Evolutionary conservation across 2,113 vertebrate species (phyloP).

Genomic region (Sylvia atricapilla): DNA sequence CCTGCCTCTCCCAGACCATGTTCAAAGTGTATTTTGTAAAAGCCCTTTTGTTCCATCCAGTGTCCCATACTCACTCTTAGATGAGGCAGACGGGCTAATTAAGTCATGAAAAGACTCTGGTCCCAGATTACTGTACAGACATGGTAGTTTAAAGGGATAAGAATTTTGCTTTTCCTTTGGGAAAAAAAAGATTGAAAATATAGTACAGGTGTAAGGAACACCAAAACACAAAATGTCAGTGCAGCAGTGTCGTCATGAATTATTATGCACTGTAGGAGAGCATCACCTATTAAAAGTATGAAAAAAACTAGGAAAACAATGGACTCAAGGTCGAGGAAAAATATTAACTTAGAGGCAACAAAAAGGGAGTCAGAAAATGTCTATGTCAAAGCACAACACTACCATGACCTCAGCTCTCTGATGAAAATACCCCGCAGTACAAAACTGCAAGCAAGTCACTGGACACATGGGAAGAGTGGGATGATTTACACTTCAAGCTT

Average conservation of each 20-base stretch:
- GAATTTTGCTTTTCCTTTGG: neutral
- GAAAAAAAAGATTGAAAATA: neutral
- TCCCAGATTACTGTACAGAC: neutral
- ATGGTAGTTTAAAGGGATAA: neutral
- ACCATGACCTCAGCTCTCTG: neutral
- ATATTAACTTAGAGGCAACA: neutral
- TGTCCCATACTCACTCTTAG: neutral
- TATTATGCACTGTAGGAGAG: neutral
- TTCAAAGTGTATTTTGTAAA: neutral
- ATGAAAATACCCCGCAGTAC: neutral
- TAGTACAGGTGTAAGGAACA: neutral
- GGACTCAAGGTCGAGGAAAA: neutral
- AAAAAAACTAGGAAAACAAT: neutral
- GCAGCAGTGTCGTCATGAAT: neutral
- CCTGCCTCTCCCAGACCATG: neutral
- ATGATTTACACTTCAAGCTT: neutral
- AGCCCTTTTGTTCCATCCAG: neutral
- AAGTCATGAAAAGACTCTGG: neutral
- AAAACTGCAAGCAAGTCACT: neutral
- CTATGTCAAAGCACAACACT: neutral
- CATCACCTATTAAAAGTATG: neutral
- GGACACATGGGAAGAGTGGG: neutral
- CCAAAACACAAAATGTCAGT: neutral
- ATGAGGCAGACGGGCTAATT: neutral
- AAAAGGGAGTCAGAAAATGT: neutral